A percentile compares a stretch with the other conserved stretches of the same genome.
These are phyloP conservation scores for Brevimyrus niger DNA, from an alignment of 2,113 vertebrate genomes.

Conservation along the genomic window DNA sequence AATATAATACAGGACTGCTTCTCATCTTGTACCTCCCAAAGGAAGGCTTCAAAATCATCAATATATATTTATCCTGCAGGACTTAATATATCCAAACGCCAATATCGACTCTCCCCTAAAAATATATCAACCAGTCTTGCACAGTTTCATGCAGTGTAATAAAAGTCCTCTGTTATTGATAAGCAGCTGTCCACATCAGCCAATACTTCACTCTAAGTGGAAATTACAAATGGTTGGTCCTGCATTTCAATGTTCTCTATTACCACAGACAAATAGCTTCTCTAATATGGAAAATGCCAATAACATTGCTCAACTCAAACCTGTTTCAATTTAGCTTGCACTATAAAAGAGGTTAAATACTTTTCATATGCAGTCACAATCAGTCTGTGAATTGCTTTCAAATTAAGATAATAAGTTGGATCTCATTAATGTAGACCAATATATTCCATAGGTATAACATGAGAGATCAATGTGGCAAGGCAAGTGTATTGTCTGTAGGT, in stretches of 20 bases:
- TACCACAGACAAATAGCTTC: constrained; percentile 2
- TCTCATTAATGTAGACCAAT: background rate
- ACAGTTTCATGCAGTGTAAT: constrained; percentile 55
- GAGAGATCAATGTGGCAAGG: background rate
- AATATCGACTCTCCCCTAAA: constrained; percentile 48
- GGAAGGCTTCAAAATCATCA: constrained; percentile 56
- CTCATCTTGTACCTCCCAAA: constrained; percentile 53
- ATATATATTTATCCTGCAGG: constrained; percentile 66
- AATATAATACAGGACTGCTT: constrained; percentile 58
- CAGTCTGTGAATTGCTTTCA: constrained; percentile 12
- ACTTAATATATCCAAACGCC: constrained; percentile 64
- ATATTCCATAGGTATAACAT: background rate
- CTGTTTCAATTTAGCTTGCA: background rate
- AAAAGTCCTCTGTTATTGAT: constrained; percentile 46
- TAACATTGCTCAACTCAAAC: constrained; percentile 20
- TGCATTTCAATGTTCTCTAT: constrained; percentile 24
- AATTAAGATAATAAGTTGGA: constrained; percentile 16
- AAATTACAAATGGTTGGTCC: constrained; percentile 18
- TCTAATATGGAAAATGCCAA: constrained; percentile 25
- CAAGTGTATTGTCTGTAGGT: background rate
- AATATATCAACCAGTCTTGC: constrained; percentile 55
- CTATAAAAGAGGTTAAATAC: background rate
- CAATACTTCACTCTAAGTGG: constrained; percentile 11
- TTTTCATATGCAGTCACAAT: background rate
- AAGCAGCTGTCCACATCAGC: constrained; percentile 23